phyloP scores from a whole-genome alignment of 2,113 vertebrate species.

The Tragelaphus scriptus region DNA sequence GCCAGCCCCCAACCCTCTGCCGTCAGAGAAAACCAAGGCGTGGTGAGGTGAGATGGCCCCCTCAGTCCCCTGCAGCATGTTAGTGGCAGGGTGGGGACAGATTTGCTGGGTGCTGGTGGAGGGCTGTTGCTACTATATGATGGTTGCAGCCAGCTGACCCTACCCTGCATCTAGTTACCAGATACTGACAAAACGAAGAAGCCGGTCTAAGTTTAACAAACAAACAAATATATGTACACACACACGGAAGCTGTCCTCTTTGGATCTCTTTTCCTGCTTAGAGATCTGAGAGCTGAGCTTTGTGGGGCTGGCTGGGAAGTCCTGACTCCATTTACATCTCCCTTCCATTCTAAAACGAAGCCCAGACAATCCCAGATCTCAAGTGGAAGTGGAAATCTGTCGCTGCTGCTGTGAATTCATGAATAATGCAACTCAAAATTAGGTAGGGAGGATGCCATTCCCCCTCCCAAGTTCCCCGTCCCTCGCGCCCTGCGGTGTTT shows the following conservation, averaged over 20 bases:
- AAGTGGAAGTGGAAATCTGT: background rate
- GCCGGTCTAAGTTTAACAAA: background rate
- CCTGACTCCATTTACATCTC: background rate
- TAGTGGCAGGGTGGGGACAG: background rate
- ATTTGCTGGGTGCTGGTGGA: background rate
- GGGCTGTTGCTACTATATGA: background rate
- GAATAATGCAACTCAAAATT: background rate
- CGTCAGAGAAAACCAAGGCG: fast-evolving
- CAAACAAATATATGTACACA: background rate
- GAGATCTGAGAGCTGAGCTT: background rate
- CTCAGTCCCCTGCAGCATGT: fast-evolving
- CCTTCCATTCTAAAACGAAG: background rate
- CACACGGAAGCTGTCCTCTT: fast-evolving
- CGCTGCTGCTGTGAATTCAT: background rate
- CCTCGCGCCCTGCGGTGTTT: background rate
- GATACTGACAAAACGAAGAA: background rate
- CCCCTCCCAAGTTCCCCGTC: background rate
- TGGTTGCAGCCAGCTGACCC: background rate
- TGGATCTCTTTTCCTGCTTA: background rate
- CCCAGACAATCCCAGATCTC: background rate
- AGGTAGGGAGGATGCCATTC: background rate
- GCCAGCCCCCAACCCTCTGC: background rate
- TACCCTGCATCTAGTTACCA: background rate
- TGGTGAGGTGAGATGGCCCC: background rate
- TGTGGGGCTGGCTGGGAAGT: background rate